These are phyloP conservation scores for Lepidurus couesii DNA, from an alignment of 1,140 invertebrate species.

Conservation along the genomic window DNA sequence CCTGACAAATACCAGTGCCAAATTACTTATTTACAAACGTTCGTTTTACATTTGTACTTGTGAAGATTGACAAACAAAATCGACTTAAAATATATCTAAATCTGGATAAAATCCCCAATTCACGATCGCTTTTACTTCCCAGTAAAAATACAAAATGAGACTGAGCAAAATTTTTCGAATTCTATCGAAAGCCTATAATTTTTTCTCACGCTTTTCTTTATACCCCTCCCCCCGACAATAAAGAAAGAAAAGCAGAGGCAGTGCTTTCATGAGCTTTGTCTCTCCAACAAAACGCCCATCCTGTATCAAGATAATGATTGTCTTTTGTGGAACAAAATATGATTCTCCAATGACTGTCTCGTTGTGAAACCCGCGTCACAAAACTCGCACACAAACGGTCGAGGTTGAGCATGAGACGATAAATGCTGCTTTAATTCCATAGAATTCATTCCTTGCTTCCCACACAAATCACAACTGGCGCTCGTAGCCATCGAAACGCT, in stretches of 20 bases:
- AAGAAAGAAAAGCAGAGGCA: neutral
- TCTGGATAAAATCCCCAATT: slow-evolving; percentile 7
- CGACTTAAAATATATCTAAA: slow-evolving; percentile 14
- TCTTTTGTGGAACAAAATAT: slow-evolving; percentile 39
- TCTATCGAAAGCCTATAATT: neutral
- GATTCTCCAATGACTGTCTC: slow-evolving; percentile 38
- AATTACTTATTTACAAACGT: neutral
- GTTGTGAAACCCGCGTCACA: slow-evolving; percentile 44
- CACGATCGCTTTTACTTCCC: neutral
- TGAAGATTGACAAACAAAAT: neutral
- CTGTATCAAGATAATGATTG: slow-evolving; percentile 22
- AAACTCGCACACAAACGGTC: slow-evolving; percentile 42
- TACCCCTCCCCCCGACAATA: neutral
- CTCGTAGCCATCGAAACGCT: neutral
- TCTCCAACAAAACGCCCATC: neutral
- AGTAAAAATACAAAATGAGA: neutral
- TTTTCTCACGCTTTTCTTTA: neutral
- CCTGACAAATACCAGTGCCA: neutral
- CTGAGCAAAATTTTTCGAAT: neutral
- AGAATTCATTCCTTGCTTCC: neutral
- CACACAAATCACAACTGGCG: slow-evolving; percentile 14
- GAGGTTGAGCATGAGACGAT: slow-evolving; percentile 40
- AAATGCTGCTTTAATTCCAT: slow-evolving; percentile 39
- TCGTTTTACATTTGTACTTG: slow-evolving; percentile 19
- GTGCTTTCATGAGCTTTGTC: neutral